Evolutionary conservation across 37 sponge, comb jelly and placozoan genomes (phyloP).

Genomic region (Ephydatia muelleri): DNA sequence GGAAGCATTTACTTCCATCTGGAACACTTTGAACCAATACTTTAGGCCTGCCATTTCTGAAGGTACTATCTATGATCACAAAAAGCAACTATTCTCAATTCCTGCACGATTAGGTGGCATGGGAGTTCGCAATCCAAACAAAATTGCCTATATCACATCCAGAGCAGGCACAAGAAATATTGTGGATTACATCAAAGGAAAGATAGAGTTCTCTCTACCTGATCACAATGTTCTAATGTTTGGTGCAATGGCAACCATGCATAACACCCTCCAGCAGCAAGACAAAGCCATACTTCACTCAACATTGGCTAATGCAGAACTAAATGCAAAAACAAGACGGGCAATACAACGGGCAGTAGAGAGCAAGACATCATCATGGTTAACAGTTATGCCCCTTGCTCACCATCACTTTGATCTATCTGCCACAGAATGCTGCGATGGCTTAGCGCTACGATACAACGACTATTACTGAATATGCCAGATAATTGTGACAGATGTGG

Average conservation of each 20-base stretch:
- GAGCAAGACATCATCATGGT: constrained; percentile 28
- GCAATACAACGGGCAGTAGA: constrained; percentile 31
- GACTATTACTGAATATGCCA: no score
- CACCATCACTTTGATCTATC: constrained; percentile 35
- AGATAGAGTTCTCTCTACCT: constrained; percentile 8
- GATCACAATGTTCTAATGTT: background rate
- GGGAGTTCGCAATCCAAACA: background rate
- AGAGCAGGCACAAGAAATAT: constrained; percentile 1
- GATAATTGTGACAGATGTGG: no score
- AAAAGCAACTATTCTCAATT: constrained; percentile 5
- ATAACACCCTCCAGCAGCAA: background rate
- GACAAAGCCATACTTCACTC: no score
- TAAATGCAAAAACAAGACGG: no score
- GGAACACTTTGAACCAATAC: background rate
- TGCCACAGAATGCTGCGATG: no score
- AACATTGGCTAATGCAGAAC: no score
- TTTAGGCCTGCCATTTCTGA: background rate
- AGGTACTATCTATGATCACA: constrained; percentile 6
- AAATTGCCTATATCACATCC: background rate
- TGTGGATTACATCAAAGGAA: constrained; percentile 13
- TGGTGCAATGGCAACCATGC: background rate
- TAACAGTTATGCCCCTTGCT: constrained; percentile 21
- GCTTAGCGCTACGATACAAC: no score
- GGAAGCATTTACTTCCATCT: no score
- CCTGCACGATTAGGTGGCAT: constrained; percentile 3